Evolutionary conservation across 92 coral and sea anemone species (phyloP).

Genomic region (Actinostola sp.): DNA sequence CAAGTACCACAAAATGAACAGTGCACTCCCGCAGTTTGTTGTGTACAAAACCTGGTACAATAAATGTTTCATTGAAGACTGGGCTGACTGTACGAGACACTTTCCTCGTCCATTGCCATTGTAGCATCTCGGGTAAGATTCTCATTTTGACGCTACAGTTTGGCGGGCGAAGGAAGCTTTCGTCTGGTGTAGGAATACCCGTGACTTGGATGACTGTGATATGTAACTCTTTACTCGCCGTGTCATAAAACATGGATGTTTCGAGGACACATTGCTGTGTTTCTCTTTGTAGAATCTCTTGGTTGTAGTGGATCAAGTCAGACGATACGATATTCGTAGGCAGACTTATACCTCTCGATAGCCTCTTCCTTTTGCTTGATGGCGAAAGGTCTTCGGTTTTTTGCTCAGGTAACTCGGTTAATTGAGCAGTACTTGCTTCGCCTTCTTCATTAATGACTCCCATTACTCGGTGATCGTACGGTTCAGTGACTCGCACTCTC

Average conservation of each 20-base stretch:
- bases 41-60: conserved; percentile 94
- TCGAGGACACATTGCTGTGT: conserved; percentile 64
- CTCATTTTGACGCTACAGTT: conserved; percentile 94
- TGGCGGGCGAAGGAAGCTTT: conserved; percentile 82
- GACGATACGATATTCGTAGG: conserved; percentile 50
- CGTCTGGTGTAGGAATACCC: conserved; percentile 81
- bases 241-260: conserved; percentile 87
- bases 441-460: conserved; percentile 41
- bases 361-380: conserved; percentile 30
- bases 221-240: conserved; percentile 88
- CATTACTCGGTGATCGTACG: conserved; percentile 58
- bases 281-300: conserved; percentile 46
- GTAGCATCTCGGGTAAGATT: conserved; percentile 82
- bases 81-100: conserved; percentile 83
- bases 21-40: conserved; percentile 92
- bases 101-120: conserved; percentile 90
- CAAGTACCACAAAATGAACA: conserved; percentile 87
- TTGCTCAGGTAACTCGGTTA: conserved; percentile 3
- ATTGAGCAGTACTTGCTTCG: conserved; percentile 25
- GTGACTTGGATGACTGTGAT: conserved; percentile 83
- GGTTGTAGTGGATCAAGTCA: conserved; percentile 70
- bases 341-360: conserved; percentile 63
- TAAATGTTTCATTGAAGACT: conserved; percentile 87
- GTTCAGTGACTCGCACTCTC: conserved; percentile 67
- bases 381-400: conserved; percentile 22